Base-by-base conservation (phyloP, 2,797 vertebrate species). In the Choloepus didactylus region DNA sequence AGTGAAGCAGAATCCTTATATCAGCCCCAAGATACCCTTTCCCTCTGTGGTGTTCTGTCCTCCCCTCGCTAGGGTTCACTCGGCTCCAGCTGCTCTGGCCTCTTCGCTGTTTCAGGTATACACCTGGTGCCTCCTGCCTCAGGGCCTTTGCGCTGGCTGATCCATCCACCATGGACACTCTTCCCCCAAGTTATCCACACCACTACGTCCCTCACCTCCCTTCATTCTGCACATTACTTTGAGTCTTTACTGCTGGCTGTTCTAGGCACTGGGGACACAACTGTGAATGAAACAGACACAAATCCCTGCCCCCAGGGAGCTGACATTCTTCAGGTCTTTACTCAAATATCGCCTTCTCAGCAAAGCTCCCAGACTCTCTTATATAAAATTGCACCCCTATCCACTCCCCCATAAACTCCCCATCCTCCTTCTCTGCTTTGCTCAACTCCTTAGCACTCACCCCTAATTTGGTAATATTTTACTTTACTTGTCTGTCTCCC, bases 231-330 rank as follows among this genome's bases (percentile, higher is more conserved):
- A 21, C 35, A 31, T 41, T 27, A 35, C 27, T 18, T 1, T 29
- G 10, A 75, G 51, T n/a, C 38, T 49, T 67, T 62, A 64, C 8
- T 1, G 14, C 4, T 3, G 29, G 35, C 31, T 64, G 19, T 60
- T 67, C 14, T 11, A 25, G 35, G 44, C 10, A 7, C 56, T 64
- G 19, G 25, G 25, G 41, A 79, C 21, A 27, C 44, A 69, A 67
- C 72, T 69, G 70, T 23, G 85, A 77, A 87, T 9, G 89, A 72
- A 93, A 66, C 66, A 80, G 38, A 86, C 59, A 88, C 21, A 93
- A 83, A 51, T 46, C 9, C 41, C 82, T 60, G 49, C 9, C 7
- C 41, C 94, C 41, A 62, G 44, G 75, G 3, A 54, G 10, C 41
- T 89, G n/a, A 56, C 7, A 35, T 51, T 91, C 31, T 86, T 64